Percentiles rank a stretch among this genome's conserved stretches.
These are phyloP conservation scores for Lacerta agilis DNA, from an alignment of 2,797 vertebrate species.

Conservation along the genomic window DNA sequence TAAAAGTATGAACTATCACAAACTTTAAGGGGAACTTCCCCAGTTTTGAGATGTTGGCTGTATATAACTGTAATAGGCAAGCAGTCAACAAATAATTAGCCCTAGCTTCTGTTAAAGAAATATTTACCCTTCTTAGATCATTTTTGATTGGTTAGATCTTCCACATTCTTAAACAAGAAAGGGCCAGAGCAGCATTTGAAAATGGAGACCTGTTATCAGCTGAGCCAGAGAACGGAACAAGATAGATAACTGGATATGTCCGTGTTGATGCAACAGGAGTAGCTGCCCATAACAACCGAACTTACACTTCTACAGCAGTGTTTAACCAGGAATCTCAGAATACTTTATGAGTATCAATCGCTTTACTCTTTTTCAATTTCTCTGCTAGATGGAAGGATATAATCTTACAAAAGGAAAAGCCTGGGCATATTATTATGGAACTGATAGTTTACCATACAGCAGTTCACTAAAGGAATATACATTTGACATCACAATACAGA, in stretches of 20 bases:
- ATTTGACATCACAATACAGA: not conserved
- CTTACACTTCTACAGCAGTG: constrained; percentile 57
- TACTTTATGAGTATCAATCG: constrained; percentile 42
- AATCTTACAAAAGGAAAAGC: not conserved
- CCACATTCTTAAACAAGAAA: constrained; percentile 53
- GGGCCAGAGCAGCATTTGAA: constrained; percentile 44
- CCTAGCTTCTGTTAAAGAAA: not conserved
- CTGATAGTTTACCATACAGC: constrained; percentile 9
- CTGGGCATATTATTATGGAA: constrained; percentile 2
- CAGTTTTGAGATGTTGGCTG: not conserved
- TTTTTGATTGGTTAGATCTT: constrained; percentile 45
- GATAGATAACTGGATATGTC: constrained; percentile 52
- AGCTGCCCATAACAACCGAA: constrained; percentile 47
- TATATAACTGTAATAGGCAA: not conserved
- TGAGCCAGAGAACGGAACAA: constrained; percentile 50
- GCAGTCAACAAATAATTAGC: not conserved
- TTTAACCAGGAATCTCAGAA: constrained; percentile 33
- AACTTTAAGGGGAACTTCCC: not conserved
- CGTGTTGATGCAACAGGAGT: constrained; percentile 54
- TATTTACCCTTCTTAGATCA: constrained; percentile 23
- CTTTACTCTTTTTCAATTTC: not conserved
- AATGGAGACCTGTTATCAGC: constrained; percentile 55
- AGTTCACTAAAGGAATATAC: not conserved
- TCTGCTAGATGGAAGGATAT: not conserved
- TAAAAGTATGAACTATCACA: not conserved